phyloP scores from a whole-genome alignment of 2,888 invertebrate genomes.

The Leptura quadrifasciata region DNA sequence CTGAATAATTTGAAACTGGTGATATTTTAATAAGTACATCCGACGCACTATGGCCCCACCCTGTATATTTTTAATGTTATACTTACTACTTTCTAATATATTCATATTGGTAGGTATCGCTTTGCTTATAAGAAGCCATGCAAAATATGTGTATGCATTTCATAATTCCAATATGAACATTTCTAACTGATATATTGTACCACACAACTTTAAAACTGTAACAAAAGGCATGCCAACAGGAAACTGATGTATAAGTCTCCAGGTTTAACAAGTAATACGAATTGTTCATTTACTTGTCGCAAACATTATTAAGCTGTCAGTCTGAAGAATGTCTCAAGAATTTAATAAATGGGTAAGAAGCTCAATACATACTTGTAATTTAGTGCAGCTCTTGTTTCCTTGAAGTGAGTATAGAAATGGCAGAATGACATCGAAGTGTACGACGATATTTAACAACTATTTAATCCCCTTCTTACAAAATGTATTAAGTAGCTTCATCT shows the following conservation, averaged over 20 bases:
- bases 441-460: background rate
- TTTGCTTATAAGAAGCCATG: too few species aligned
- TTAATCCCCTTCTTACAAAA: background rate
- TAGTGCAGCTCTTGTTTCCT: conserved; percentile 20
- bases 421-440: background rate
- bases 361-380: conserved; percentile 1
- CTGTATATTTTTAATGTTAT: too few species aligned
- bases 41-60: too few species aligned
- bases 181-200: background rate
- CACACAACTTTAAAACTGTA: background rate
- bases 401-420: background rate
- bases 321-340: conserved; percentile 38
- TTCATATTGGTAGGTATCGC: too few species aligned
- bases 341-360: conserved; percentile 21
- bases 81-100: too few species aligned
- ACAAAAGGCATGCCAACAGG: background rate
- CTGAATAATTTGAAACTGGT: too few species aligned
- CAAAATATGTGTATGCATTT: too few species aligned
- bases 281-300: conserved; percentile 11
- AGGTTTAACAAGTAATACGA: background rate
- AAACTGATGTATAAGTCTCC: background rate
- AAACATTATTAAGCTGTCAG: conserved; percentile 23
- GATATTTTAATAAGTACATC: too few species aligned
- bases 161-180: background rate
- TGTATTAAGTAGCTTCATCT: background rate